These are phyloP conservation scores for Reticulitermes speratus DNA, from an alignment of 1,140 invertebrate species.

Conservation along the genomic window DNA sequence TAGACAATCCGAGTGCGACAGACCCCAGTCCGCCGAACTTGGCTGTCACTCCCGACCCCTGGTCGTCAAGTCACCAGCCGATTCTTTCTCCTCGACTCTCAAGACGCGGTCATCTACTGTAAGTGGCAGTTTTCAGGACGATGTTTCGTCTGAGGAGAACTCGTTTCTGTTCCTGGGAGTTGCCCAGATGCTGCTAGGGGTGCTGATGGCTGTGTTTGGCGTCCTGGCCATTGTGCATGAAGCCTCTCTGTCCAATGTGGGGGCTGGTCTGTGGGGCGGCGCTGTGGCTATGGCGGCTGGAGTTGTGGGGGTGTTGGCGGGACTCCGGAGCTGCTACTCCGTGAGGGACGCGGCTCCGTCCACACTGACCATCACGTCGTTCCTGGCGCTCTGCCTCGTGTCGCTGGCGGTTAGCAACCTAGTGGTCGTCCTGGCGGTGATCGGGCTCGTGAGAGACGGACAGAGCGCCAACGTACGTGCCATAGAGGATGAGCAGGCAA, in stretches of 20 bases:
- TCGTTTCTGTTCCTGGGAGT: constrained; percentile 45
- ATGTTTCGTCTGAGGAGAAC: neutral
- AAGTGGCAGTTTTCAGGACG: neutral
- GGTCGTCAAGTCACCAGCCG: constrained; percentile 19
- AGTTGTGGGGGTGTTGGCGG: constrained; percentile 55
- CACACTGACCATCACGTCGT: constrained; percentile 5
- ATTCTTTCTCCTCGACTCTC: neutral
- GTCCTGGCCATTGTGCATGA: constrained; percentile 57
- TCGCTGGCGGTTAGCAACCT: constrained; percentile 58
- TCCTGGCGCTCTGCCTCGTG: constrained; percentile 43
- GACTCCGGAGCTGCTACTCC: constrained; percentile 58
- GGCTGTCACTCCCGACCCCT: neutral
- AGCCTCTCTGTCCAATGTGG: constrained; percentile 56
- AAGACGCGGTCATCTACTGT: neutral
- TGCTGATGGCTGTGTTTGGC: constrained; percentile 57
- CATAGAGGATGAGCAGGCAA: neutral
- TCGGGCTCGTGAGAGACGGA: constrained; percentile 56
- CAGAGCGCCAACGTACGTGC: constrained; percentile 1
- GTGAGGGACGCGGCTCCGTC: constrained; percentile 39
- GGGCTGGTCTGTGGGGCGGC: constrained; percentile 61
- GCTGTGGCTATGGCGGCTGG: constrained; percentile 56
- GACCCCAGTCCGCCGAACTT: neutral
- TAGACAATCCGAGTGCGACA: neutral
- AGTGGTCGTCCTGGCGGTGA: constrained; percentile 57
- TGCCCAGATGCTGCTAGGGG: constrained; percentile 56